These are phyloP conservation scores for Trachelus stipa DNA, from an alignment of 2,888 invertebrate genomes.

Conservation along the genomic window DNA sequence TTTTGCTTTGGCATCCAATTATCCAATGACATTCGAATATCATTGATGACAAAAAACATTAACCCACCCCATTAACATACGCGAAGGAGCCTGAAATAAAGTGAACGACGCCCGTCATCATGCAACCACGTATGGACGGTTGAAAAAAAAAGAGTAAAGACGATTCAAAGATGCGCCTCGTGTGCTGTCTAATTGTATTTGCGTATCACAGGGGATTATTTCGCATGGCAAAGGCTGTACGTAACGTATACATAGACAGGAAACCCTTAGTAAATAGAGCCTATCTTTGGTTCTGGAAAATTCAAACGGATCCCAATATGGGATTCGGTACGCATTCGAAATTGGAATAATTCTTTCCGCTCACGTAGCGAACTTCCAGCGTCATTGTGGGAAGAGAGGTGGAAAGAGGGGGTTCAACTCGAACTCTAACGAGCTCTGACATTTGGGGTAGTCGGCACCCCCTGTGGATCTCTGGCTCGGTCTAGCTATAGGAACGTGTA, in stretches of 20 bases:
- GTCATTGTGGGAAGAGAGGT: slow-evolving; percentile 5
- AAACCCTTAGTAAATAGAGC: not conserved
- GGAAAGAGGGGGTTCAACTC: slow-evolving; percentile 12
- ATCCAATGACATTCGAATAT: not conserved
- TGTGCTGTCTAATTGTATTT: not conserved
- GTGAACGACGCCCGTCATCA: no score
- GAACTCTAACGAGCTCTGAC: slow-evolving; percentile 60
- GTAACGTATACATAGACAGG: not conserved
- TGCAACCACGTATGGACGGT: not conserved
- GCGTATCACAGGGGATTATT: not conserved
- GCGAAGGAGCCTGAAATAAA: not conserved
- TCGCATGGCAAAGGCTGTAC: not conserved
- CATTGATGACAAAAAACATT: not conserved
- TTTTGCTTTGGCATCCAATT: not conserved
- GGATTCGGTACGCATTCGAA: slow-evolving; percentile 28
- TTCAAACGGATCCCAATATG: not conserved
- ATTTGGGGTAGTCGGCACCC: slow-evolving; percentile 46
- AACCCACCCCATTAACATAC: not conserved
- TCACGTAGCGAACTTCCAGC: slow-evolving; percentile 47
- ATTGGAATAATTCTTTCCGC: slow-evolving; percentile 61
- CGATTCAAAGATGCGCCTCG: not conserved
- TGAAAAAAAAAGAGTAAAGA: not conserved
- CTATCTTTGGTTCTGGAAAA: not conserved
- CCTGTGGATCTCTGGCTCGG: not conserved
- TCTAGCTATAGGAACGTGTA: not conserved